Evolutionary conservation across 2,888 invertebrate genomes (phyloP).

Genomic region (Julus scandinavius): DNA sequence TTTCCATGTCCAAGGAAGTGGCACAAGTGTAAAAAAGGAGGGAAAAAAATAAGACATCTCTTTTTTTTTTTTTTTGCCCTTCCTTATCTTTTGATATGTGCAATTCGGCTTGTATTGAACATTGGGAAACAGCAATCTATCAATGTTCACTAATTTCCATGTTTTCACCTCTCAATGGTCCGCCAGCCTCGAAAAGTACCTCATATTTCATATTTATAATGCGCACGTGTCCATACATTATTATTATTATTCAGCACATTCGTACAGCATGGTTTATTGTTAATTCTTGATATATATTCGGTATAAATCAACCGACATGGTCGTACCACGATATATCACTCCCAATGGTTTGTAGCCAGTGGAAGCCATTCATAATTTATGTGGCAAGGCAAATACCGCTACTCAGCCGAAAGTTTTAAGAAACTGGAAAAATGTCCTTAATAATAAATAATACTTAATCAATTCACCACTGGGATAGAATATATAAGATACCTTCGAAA

Average conservation of each 20-base stretch:
- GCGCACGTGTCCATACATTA: slow-evolving; percentile 7
- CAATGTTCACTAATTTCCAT: slow-evolving; percentile 20
- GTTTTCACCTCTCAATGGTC: background rate
- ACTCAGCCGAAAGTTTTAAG: background rate
- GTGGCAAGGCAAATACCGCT: background rate
- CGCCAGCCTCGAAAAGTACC: background rate
- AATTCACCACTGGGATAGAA: background rate
- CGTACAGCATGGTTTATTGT: slow-evolving; percentile 1
- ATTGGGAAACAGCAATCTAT: slow-evolving; percentile 17
- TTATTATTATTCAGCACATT: slow-evolving; percentile 38
- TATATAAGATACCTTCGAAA: background rate
- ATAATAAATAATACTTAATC: background rate
- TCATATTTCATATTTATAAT: slow-evolving; percentile 42
- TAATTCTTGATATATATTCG: slow-evolving; percentile 38
- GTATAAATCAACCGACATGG: slow-evolving; percentile 4
- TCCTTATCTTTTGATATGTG: slow-evolving; percentile 24
- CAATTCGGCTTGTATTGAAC: slow-evolving; percentile 16
- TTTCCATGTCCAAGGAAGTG: slow-evolving; percentile 37
- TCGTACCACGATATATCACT: background rate
- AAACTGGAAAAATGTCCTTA: background rate
- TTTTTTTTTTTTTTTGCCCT: slow-evolving; percentile 2
- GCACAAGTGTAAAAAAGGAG: slow-evolving; percentile 8
- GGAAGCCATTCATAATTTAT: slow-evolving; percentile 28
- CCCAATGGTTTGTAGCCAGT: background rate
- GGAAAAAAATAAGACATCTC: background rate